Percentiles rank a stretch among this genome's conserved stretches.
Conservation (phyloP, 1,140 invertebrate species). For the Penaeus indicus region DNA sequence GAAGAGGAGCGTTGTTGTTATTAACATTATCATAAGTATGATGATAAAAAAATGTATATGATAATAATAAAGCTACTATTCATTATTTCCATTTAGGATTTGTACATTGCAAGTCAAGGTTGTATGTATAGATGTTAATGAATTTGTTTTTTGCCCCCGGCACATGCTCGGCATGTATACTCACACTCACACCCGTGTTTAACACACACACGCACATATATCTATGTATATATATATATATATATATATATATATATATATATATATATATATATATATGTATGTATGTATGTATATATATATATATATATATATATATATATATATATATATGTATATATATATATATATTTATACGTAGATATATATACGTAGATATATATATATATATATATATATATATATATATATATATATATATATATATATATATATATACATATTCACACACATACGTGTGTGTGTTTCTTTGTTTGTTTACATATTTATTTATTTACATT, state of each 20-base stretch:
- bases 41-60: too few species aligned
- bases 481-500: neutral
- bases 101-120: too few species aligned
- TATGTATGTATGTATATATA: neutral
- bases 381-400: neutral
- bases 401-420: neutral
- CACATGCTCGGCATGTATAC: too few species aligned
- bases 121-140: too few species aligned
- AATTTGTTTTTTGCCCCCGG: too few species aligned
- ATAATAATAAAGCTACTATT: too few species aligned
- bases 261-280: neutral
- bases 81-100: too few species aligned
- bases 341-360: neutral
- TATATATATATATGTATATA: neutral
- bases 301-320: conserved; percentile 26
- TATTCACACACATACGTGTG: neutral
- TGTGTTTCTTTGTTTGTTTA: conserved; percentile 2
- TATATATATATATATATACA: conserved; percentile 18
- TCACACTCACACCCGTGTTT: too few species aligned
- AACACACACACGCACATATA: neutral
- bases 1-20: neutral
- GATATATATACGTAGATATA: neutral
- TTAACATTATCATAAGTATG: too few species aligned
- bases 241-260: neutral
- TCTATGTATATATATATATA: neutral